A percentile compares a stretch with the other conserved stretches of the same genome.
Conservation (phyloP, 2,113 vertebrate species). For the Melanerpes formicivorus region DNA sequence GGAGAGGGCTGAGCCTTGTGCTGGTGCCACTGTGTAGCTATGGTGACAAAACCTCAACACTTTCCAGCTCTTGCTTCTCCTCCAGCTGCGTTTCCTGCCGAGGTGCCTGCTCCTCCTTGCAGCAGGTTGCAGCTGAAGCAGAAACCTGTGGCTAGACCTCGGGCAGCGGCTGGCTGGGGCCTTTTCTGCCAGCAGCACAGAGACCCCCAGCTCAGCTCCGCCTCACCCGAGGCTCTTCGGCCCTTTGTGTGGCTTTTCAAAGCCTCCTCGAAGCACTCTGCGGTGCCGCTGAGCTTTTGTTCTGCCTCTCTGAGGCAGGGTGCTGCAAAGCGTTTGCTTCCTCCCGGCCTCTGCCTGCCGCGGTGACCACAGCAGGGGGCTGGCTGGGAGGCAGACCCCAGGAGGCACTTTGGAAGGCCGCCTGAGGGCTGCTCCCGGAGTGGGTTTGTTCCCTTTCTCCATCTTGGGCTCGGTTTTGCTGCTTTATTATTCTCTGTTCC, state of each 20-base stretch:
- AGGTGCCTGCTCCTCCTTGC: neutral
- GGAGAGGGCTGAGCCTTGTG: neutral
- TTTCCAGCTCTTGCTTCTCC: neutral
- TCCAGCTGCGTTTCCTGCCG: slow-evolving; percentile 32
- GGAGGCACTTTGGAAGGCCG: neutral
- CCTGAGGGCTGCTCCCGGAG: neutral
- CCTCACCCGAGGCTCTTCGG: neutral
- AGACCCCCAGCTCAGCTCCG: neutral
- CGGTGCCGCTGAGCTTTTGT: neutral
- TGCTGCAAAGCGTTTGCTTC: slow-evolving; percentile 32
- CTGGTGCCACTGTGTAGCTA: neutral
- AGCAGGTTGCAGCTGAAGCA: neutral
- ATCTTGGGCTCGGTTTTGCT: neutral
- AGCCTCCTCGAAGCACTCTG: neutral
- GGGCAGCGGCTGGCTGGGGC: neutral
- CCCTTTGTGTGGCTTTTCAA: neutral
- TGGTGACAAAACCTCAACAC: neutral
- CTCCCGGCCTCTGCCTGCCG: neutral
- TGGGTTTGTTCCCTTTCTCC: neutral
- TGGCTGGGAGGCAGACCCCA: neutral
- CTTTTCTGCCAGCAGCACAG: neutral
- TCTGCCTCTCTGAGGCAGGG: neutral
- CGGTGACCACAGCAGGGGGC: neutral
- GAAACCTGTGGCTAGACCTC: neutral
- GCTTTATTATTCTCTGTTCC: neutral